These are phyloP conservation scores for Pantelozetes paolii DNA, from an alignment of 2,888 invertebrate genomes.

Conservation along the genomic window DNA sequence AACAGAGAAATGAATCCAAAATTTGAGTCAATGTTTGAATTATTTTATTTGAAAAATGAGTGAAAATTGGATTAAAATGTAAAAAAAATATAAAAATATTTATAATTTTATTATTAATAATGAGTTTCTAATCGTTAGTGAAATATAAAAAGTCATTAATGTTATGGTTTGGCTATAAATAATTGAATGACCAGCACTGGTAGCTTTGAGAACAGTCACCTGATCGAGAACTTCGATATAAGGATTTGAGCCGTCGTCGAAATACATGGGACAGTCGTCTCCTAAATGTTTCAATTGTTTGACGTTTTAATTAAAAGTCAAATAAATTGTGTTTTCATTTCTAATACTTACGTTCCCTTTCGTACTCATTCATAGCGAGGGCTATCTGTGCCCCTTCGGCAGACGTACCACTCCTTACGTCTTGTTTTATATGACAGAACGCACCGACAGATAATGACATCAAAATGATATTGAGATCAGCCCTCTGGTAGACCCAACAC, in stretches of 20 bases:
- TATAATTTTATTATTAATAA: background rate
- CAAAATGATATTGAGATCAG: constrained; percentile 80
- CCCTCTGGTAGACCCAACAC: constrained; percentile 96
- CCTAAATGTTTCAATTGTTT: constrained; percentile 55
- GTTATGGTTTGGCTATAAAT: background rate
- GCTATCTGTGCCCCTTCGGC: constrained; percentile 82
- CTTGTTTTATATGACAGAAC: constrained; percentile 82
- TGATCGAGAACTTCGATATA: constrained; percentile 52
- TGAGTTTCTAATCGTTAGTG: background rate
- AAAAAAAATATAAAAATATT: background rate
- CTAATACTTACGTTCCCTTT: constrained; percentile 70
- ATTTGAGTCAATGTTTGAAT: background rate
- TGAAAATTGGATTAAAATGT: background rate
- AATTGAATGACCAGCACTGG: background rate
- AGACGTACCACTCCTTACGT: constrained; percentile 79
- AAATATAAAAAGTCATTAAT: background rate
- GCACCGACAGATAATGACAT: constrained; percentile 85
- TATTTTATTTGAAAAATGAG: constrained; percentile 16
- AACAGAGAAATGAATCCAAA: background rate
- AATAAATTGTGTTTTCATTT: background rate
- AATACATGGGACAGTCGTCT: constrained; percentile 95
- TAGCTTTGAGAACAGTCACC: constrained; percentile 36
- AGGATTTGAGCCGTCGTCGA: constrained; percentile 86
- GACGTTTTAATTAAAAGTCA: background rate
- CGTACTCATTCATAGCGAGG: constrained; percentile 83